A percentile compares a stretch with the other conserved stretches of the same genome.
Conservation (phyloP, 2,797 vertebrate genomes). For the Pseudochaenichthys georgianus region DNA sequence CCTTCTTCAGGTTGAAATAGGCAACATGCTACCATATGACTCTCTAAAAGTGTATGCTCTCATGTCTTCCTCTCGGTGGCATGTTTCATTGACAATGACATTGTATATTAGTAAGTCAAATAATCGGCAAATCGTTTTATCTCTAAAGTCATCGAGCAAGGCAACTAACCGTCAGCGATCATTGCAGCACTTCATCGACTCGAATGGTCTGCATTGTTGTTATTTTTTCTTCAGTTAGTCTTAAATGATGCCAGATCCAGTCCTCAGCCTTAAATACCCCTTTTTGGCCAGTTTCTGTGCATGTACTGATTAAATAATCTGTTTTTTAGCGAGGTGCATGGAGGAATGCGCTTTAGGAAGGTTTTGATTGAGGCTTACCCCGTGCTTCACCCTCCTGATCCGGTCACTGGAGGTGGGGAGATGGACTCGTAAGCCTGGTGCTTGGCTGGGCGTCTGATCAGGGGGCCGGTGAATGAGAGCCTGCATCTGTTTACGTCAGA, state of each 20-base stretch:
- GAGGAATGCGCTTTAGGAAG: conserved; percentile 72
- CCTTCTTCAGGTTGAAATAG: conserved; percentile 24
- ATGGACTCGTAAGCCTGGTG: conserved; percentile 52
- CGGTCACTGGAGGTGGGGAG: conserved; percentile 52
- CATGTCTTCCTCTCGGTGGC: neutral
- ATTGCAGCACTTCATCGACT: neutral
- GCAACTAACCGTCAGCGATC: neutral
- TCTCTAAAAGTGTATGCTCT: neutral
- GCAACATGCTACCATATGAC: conserved; percentile 1
- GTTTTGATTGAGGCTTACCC: conserved; percentile 79
- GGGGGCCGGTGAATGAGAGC: conserved; percentile 49
- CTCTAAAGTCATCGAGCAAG: neutral
- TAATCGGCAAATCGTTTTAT: neutral
- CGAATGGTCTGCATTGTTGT: neutral
- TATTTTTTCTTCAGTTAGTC: conserved; percentile 7
- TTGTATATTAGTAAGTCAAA: neutral
- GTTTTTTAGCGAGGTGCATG: conserved; percentile 55
- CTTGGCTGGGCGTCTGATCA: conserved; percentile 37
- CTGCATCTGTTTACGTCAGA: conserved; percentile 49
- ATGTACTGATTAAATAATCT: conserved; percentile 71
- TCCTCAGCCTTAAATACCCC: conserved; percentile 61
- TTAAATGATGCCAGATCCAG: conserved; percentile 41
- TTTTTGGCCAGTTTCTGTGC: conserved; percentile 63
- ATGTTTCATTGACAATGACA: neutral
- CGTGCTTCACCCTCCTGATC: conserved; percentile 67